Percentiles rank a stretch among this genome's conserved stretches.
Conservation (phyloP, 2,888 invertebrate species). For the Zelleria hepariella region DNA sequence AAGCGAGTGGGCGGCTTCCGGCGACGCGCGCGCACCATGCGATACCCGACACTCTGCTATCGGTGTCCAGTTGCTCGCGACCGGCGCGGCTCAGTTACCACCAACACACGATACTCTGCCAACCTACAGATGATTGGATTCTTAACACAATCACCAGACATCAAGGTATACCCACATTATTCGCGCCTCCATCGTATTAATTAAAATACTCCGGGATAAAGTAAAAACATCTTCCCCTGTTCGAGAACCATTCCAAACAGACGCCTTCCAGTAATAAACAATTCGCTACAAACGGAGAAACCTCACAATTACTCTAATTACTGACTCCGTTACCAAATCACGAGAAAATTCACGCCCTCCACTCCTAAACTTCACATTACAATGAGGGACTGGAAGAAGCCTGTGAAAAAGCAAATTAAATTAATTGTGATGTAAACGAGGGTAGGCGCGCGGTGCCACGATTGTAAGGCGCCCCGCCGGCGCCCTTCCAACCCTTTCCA, state of each 20-base stretch:
- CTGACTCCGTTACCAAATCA: constrained; percentile 64
- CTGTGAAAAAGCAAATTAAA: constrained; percentile 70
- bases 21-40: constrained; percentile 51
- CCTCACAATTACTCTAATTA: constrained; percentile 65
- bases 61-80: constrained; percentile 31
- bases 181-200: not conserved
- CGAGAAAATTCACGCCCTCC: constrained; percentile 64
- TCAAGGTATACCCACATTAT: not conserved
- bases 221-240: constrained; percentile 30
- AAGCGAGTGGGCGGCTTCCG: constrained; percentile 53
- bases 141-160: not conserved
- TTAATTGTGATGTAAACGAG: constrained; percentile 70
- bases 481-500: not conserved
- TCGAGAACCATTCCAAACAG: constrained; percentile 39
- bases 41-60: constrained; percentile 38
- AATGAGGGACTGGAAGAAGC: constrained; percentile 64
- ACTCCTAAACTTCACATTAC: constrained; percentile 47
- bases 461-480: constrained; percentile 22
- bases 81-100: not conserved
- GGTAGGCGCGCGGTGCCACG: constrained; percentile 40
- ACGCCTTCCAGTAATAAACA: constrained; percentile 45
- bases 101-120: not conserved
- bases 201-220: constrained; percentile 20
- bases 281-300: constrained; percentile 61
- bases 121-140: not conserved